phyloP scores from a whole-genome alignment of 2,888 invertebrate genomes.

The Tanypteryx hageni region DNA sequence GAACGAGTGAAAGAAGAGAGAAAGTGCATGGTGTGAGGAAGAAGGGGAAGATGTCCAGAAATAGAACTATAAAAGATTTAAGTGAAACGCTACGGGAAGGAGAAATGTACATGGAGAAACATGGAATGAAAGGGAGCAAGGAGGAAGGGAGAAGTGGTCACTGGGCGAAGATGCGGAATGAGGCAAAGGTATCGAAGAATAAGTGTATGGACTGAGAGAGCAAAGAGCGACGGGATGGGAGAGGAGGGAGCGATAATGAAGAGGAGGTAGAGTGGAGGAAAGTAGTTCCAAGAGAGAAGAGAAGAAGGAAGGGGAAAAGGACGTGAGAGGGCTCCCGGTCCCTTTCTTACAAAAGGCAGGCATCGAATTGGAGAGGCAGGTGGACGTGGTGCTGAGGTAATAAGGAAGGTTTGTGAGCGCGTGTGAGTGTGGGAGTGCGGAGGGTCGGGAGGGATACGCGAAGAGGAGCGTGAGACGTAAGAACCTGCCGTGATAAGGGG shows the following conservation, averaged over 20 bases:
- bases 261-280: background rate
- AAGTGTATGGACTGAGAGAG: no score
- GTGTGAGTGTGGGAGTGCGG: background rate
- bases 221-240: background rate
- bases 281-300: background rate
- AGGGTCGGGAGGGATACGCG: background rate
- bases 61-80: no score
- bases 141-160: background rate
- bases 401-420: background rate
- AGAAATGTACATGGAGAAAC: background rate
- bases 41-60: no score
- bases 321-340: background rate
- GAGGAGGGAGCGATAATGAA: background rate
- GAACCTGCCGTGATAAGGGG: background rate
- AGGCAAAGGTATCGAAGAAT: no score
- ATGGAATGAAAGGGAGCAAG: background rate
- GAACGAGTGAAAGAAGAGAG: background rate
- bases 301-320: background rate
- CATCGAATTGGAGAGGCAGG: background rate
- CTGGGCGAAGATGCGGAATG: background rate
- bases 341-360: background rate
- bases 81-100: background rate
- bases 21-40: no score
- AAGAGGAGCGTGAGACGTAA: background rate
- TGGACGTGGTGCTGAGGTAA: conserved; percentile 13